Conservation (phyloP, 2,113 vertebrate genomes). For the Oreochromis aureus region DNA sequence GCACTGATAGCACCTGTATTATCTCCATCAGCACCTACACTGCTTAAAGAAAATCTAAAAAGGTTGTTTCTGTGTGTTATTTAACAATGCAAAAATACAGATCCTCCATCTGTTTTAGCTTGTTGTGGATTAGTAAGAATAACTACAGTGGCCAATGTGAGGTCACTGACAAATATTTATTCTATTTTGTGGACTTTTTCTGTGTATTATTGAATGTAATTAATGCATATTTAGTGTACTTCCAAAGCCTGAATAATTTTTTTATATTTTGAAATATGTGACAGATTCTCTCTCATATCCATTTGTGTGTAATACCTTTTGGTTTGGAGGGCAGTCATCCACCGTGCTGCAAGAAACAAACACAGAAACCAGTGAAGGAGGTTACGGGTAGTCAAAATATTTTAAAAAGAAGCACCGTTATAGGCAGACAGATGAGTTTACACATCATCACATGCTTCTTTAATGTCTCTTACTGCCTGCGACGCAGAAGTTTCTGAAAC, state of each 20-base stretch:
- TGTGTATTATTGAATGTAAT: neutral
- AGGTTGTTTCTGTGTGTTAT: neutral
- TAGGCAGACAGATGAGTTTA: neutral
- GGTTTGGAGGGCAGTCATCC: constrained; percentile 92
- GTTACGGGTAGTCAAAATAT: neutral
- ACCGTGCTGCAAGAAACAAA: constrained; percentile 79
- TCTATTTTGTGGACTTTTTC: neutral
- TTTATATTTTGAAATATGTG: neutral
- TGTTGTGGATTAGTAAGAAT: neutral
- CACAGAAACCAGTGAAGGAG: neutral
- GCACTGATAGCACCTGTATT: neutral
- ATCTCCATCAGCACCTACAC: neutral
- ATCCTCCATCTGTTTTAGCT: neutral
- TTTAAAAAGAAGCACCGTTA: neutral
- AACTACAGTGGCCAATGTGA: neutral
- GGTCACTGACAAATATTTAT: neutral
- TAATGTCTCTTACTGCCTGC: constrained; percentile 87
- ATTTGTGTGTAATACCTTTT: constrained; percentile 58
- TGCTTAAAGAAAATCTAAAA: neutral
- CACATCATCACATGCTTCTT: neutral
- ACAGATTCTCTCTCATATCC: neutral
- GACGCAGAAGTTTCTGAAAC: constrained; percentile 93
- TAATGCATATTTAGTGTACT: neutral
- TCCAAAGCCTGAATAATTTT: neutral
- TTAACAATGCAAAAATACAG: neutral